A percentile compares a stretch with the other conserved stretches of the same genome.
Evolutionary conservation across 2,113 vertebrate genomes (phyloP).

Genomic region (Genyomyrus donnyi): DNA sequence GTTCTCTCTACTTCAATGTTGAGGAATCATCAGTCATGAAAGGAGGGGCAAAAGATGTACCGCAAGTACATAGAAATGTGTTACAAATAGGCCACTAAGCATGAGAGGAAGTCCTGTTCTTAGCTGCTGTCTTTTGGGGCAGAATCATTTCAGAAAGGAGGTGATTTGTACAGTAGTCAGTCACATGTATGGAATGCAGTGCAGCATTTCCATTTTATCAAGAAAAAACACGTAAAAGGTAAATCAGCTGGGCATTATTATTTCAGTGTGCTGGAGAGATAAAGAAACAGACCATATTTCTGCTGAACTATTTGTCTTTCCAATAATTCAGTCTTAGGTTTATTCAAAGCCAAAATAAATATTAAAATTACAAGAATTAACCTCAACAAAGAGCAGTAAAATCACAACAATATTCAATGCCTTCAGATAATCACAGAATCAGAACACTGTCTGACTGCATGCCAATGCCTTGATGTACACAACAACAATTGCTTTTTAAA

Average conservation of each 20-base stretch:
- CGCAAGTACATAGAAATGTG: background rate
- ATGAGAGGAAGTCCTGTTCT: background rate
- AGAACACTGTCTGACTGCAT: background rate
- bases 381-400: background rate
- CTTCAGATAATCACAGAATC: background rate
- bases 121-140: background rate
- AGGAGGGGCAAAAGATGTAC: background rate
- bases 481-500: background rate
- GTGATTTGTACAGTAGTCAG: background rate
- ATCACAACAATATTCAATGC: background rate
- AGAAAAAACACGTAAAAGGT: background rate
- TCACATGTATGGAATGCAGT: background rate
- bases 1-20: background rate
- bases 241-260: background rate
- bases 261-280: background rate
- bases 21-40: background rate
- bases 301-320: background rate
- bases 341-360: background rate
- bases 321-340: background rate
- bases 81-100: background rate
- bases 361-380: background rate
- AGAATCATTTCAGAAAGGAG: background rate
- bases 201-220: background rate
- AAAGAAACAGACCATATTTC: background rate
- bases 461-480: background rate